These are phyloP conservation scores for Heliconius melpomene DNA, from an alignment of 1,140 invertebrate species.

Conservation along the genomic window DNA sequence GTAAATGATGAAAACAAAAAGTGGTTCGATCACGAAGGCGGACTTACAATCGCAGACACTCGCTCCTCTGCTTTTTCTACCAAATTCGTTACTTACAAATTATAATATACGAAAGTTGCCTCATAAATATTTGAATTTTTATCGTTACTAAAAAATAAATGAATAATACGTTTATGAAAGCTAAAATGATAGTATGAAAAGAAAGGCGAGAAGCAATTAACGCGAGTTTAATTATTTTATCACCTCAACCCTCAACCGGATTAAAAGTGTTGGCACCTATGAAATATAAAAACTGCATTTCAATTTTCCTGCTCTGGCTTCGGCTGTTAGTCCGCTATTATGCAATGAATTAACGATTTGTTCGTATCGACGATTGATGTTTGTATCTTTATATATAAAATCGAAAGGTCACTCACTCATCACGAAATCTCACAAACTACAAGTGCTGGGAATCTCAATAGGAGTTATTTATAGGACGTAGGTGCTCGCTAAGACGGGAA, in stretches of 20 bases:
- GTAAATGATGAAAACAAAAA: slow-evolving; percentile 27
- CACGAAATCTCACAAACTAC: no score
- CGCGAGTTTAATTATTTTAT: background rate
- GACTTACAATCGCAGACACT: slow-evolving; percentile 18
- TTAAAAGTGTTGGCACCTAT: background rate
- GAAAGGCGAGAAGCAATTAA: background rate
- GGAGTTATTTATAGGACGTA: no score
- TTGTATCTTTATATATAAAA: no score
- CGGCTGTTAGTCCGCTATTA: no score
- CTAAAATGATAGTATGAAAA: background rate
- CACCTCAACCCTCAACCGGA: background rate
- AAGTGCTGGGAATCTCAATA: no score
- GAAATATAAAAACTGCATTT: background rate
- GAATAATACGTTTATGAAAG: background rate
- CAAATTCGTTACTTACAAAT: slow-evolving; percentile 8
- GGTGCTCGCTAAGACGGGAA: no score
- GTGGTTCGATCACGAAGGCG: background rate
- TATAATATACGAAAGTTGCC: background rate
- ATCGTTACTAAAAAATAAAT: background rate
- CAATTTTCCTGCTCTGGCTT: no score
- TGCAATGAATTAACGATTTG: no score
- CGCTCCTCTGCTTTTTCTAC: slow-evolving; percentile 19
- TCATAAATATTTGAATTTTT: background rate
- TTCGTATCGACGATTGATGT: no score
- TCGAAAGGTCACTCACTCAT: no score